These are phyloP conservation scores for Falcunculus frontatus DNA, from an alignment of 2,113 vertebrate species.

Conservation along the genomic window DNA sequence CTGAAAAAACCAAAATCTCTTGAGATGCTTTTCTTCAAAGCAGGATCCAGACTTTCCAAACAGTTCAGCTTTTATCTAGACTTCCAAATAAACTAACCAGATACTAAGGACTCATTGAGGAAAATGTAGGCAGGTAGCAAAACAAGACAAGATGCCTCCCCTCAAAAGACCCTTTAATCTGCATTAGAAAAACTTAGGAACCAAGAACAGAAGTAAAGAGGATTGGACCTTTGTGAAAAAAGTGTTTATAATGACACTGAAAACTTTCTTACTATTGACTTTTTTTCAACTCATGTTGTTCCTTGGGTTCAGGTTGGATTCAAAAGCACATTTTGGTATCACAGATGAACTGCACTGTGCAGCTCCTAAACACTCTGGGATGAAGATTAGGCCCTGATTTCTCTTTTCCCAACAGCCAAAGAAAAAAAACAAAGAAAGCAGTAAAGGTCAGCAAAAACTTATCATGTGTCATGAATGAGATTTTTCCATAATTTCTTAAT, in stretches of 20 bases:
- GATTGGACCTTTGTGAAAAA: background rate
- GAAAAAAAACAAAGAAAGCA: background rate
- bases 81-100: background rate
- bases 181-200: background rate
- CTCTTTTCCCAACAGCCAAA: background rate
- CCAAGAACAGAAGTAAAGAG: background rate
- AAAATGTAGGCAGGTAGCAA: background rate
- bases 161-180: background rate
- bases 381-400: background rate
- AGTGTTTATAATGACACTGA: background rate
- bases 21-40: background rate
- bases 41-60: background rate
- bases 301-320: background rate
- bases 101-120: background rate
- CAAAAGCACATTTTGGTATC: background rate
- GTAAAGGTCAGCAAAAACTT: background rate
- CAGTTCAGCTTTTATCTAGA: background rate
- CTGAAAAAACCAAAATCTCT: background rate
- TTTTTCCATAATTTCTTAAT: background rate
- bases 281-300: background rate
- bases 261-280: background rate
- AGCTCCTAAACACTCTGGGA: background rate
- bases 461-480: background rate
- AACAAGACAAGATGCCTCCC: background rate
- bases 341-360: background rate